phyloP scores from a whole-genome alignment of 2,113 vertebrate genomes.

The Cercopithecus mona region DNA sequence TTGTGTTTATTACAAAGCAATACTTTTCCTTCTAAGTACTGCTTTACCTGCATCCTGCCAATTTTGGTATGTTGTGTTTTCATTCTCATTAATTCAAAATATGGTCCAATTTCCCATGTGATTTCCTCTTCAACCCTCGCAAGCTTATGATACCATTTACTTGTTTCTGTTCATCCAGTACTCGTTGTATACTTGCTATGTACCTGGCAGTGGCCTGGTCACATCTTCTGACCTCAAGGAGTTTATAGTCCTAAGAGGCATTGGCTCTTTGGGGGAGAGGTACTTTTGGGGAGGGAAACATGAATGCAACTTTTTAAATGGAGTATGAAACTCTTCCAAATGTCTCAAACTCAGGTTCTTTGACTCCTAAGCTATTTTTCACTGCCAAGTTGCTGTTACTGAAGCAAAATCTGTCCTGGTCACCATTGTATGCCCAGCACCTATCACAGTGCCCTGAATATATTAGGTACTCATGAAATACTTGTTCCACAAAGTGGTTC shows the following conservation, averaged over 20 bases:
- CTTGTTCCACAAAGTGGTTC: neutral
- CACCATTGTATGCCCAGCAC: neutral
- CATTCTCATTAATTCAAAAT: neutral
- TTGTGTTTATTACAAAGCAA: neutral
- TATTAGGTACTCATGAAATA: neutral
- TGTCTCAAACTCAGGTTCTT: neutral
- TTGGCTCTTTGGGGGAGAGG: neutral
- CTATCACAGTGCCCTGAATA: neutral
- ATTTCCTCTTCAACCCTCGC: neutral
- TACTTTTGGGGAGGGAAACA: neutral
- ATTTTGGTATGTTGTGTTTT: neutral
- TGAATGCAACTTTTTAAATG: neutral
- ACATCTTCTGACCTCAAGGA: neutral
- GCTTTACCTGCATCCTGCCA: neutral
- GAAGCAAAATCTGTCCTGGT: neutral
- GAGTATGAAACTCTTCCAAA: neutral
- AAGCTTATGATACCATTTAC: neutral
- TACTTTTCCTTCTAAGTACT: neutral
- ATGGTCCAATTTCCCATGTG: neutral
- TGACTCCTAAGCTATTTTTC: neutral
- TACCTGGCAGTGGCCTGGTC: neutral
- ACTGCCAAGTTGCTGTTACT: neutral
- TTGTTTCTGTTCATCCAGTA: neutral
- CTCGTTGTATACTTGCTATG: neutral
- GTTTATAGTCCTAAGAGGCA: neutral